Base-by-base conservation (phyloP, 2,113 vertebrate species). In the Turdus rufiventris region DNA sequence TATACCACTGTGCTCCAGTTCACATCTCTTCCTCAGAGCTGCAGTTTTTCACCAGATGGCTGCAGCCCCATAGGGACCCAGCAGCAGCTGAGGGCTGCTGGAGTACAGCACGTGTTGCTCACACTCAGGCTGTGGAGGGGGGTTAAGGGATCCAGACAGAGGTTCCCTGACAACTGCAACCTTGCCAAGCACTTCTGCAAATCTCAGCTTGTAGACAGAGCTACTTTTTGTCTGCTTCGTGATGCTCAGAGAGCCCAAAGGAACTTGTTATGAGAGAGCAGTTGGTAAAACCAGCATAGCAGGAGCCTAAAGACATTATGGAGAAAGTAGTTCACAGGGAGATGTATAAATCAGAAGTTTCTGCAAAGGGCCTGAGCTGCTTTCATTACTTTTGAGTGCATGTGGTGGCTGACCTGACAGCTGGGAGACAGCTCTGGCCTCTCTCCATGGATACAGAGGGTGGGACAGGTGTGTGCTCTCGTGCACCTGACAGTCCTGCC, bases 61-160 rank as follows among this genome's bases (percentile, higher is more conserved):
- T 87, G 63, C 72, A 84, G 63, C 50, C 28, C 8, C 1, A 2
- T 8, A 28, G 16, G 82, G n/a, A 43, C 8, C 29, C 0, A 0
- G 7, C 24, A 23, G 14, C 50, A 70, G 73, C n/a, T 50, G 25
- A 29, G 16, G 0, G 0, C 9, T 70, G 50, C 51, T 70, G 15
- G 20, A 84, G 36, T 16, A 40, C 25, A 40, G 24, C 4, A 7
- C 0, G 0, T 20, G 24, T 8, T 40, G 42, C n/a, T 16, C 66
- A 47, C 23, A 12, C 15, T 48, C 9, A 4, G 54, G 34, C 42
- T 58, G 50, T 0, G 2, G 16, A n/a, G n/a, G 8, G 6, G 3
- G 0, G 1, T 8, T 38, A 65, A 54, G 42, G 57, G 62, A 57
- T 57, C 26, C 42, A 83, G 24, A 5, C 24, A 63, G 33, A 4